These are phyloP conservation scores for Rallus crepitans DNA, from an alignment of 2,797 vertebrate genomes.

Conservation along the genomic window DNA sequence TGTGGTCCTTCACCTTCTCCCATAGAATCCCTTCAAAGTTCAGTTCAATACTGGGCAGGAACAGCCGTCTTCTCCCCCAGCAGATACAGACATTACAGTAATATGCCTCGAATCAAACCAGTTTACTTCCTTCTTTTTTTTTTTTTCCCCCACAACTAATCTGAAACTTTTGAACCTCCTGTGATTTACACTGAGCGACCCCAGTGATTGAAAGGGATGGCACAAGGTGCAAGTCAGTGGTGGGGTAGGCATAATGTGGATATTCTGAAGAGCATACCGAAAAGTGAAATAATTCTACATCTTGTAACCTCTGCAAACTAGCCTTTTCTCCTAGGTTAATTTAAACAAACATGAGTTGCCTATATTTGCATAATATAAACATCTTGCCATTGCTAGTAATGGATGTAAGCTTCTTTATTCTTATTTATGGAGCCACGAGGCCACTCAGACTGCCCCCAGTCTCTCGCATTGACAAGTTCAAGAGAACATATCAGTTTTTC, in stretches of 20 bases:
- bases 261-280: not conserved
- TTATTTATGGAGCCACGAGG: not conserved
- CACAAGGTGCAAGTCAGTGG: accelerated
- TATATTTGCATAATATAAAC: not conserved
- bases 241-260: not conserved
- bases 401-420: not conserved
- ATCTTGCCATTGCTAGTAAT: not conserved
- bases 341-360: not conserved
- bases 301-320: not conserved
- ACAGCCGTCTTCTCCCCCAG: not conserved
- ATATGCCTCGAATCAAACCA: not conserved
- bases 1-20: not conserved
- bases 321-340: not conserved
- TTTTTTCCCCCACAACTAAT: not conserved
- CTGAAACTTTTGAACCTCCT: not conserved
- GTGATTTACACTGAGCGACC: not conserved
- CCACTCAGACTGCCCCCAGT: not conserved
- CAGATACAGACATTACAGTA: not conserved
- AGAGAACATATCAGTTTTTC: not conserved
- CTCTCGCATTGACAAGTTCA: not conserved
- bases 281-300: not conserved
- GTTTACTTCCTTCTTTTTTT: not conserved
- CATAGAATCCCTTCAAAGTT: not conserved
- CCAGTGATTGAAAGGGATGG: not conserved
- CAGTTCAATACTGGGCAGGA: accelerated